Evolutionary conservation across 1,140 invertebrate species (phyloP), one percentile per base, ranked within the genome.

Genomic region (Lerema accius): DNA sequence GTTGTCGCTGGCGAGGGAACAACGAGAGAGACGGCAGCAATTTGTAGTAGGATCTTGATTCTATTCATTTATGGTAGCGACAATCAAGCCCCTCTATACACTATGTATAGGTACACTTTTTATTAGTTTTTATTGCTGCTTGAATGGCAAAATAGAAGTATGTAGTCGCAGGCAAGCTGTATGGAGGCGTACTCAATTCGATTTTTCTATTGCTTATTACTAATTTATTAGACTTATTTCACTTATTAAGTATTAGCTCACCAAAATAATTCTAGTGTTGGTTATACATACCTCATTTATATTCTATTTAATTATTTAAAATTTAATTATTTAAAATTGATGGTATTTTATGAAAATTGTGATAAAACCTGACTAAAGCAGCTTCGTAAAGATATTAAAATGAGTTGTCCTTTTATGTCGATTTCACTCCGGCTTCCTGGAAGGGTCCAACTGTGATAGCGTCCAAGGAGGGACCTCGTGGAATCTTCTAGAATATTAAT

Each of bases 251-350:
- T 89, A 86, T 89, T 88, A 86, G 73, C 71, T 75, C 76, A 82
- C 86, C 86, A 86, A 89, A 89, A 79, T 83, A 82, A 77, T 84
- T 80, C 75, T 82, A 78, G 68, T 72, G 69, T 77, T 73, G 76
- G 73, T 77, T 50, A 67, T 69, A 60, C 55, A 61, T 71, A 73
- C 67, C 71, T 77, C 67, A 69, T 76, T 72, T 71, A 48, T 58
- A 32, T 56, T 64, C 39, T 55, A 60, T 55, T 39, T 65, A 58
- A 62, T 43, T 70, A 62, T 65, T 72, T 71, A 67, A 65, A 67
- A 49, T 35, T 23, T 19, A n/a, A n/a, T n/a, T n/a, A n/a, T 48
- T 15, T 16, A 35, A 35, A 2, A 58, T 39, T n/a, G 43, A 55
- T 78, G 63, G 74, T 75, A 71, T 78, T 75, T 70, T 75, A 62